Evolutionary conservation across 2,113 vertebrate species (phyloP).

Genomic region (Petromus typicus): DNA sequence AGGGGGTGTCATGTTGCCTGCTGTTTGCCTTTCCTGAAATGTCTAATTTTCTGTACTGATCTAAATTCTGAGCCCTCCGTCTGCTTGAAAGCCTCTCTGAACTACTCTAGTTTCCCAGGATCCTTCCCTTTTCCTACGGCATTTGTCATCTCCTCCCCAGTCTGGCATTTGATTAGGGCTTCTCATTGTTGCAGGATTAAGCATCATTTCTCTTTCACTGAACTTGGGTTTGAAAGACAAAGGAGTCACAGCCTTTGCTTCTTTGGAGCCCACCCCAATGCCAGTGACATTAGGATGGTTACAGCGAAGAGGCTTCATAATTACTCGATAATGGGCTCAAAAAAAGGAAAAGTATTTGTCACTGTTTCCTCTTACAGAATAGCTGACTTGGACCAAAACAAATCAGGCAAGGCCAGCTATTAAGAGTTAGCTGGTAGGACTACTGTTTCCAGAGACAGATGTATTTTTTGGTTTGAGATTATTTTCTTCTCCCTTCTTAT

Average conservation of each 20-base stretch:
- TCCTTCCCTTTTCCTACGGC: background rate
- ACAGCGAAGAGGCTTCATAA: background rate
- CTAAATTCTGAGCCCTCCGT: conserved; percentile 46
- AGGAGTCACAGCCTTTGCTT: background rate
- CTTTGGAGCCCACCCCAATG: background rate
- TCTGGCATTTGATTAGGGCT: background rate
- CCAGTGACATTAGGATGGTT: background rate
- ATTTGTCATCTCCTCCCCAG: background rate
- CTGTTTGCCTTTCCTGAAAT: conserved; percentile 12
- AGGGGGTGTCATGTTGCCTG: background rate
- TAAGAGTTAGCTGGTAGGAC: conserved; percentile 51
- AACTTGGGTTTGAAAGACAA: background rate
- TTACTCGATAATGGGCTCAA: conserved; percentile 16
- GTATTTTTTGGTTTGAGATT: conserved; percentile 27
- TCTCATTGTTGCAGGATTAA: background rate
- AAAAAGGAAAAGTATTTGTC: conserved; percentile 1
- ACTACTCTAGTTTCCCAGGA: background rate
- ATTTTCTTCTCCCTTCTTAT: conserved; percentile 41
- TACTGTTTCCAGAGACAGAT: conserved; percentile 58
- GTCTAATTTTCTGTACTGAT: conserved; percentile 34
- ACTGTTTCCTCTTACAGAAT: conserved; percentile 42
- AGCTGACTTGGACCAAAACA: conserved; percentile 27
- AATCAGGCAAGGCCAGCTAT: conserved; percentile 41
- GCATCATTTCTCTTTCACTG: background rate
- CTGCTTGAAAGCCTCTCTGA: background rate